Base-by-base conservation (phyloP, 2,888 invertebrate genomes). In the Molanna angustata region DNA sequence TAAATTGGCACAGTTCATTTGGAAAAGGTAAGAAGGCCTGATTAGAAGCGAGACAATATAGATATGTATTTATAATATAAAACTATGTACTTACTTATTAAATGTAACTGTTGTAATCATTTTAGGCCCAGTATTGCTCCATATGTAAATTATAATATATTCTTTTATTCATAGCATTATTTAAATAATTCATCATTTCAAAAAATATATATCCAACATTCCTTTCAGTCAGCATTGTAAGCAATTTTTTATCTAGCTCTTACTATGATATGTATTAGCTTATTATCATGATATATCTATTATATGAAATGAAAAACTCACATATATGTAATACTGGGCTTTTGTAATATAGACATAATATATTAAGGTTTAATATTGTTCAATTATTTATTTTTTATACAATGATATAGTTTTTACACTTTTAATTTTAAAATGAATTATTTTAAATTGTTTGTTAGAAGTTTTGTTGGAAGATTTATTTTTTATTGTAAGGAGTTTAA, bases 31-130 rank as follows among this genome's bases (percentile, higher is more conserved):
- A 66, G 64, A 62, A 59, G 66, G 69, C 70, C 69, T 71, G 69
- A 64, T 66, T 73, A 74, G 72, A 66, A 55, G 52, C 69, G 54
- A 72, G 74, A 74, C 74, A 74, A 73, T 74, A 74, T 73, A 73
- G 69, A 68, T 65, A 57, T 70, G 48, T 52, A 56, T 42, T 49
- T 21, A 49, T 51, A 52, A 56, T 45, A 45, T 45, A 39, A 48
- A 37, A 27, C 40, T 49, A 32, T 49, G 45, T 54, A 40, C 44
- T 46, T 18, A 49, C 39, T 46, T 43, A 43, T 50, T 52, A 49
- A 46, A 32, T 49, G 41, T 52, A 52, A 53, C 48, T 53, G 53
- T 53, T 53, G 37, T 49, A 49, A 19, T 52, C 50, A 31, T 46
- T 46, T n/a, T 52, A 52, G 32, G 52, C 52, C 52, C 52, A 52